Evolutionary conservation across 2,113 vertebrate species (phyloP), one percentile per base, ranked within the genome.

Genomic region (Lepisosteus osseus): DNA sequence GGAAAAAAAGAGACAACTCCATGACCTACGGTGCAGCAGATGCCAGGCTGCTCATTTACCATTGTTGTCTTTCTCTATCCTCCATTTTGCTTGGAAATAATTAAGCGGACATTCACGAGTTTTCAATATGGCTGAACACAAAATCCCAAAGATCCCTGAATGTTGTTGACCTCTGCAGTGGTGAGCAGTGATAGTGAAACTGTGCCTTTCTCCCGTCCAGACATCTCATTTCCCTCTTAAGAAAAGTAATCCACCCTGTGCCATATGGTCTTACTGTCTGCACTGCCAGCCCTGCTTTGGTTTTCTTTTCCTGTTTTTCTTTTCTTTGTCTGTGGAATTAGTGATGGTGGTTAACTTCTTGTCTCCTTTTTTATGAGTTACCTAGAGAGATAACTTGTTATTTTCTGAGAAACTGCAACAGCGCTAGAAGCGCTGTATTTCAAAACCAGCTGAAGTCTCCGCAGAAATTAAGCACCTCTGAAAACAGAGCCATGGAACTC

Each of bases 261-360:
- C 82, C 81, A 83, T 87, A 82, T 84, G 84, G 61, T 86, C 75
- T 69, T 68, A 78, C 68, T 78, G 78, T 80, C 79, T 70, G 3
- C 13, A 57, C 68, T 82, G 80, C 82, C 82, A 85, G 77, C 55
- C 69, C 45, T 61, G 56, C 70, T 73, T 14, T 67, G 17, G 55
- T 51, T 64, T 14, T 68, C 70, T 44, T 17, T 54, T 54, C 41
- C 40, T 55, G 14, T 57, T 29, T 67, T 42, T 69, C 65, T 72
- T 73, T 55, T 4, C 71, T 70, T 40, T 68, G 76, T 56, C 9
- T 80, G 75, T 74, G 82, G 78, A 74, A 63, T 72, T 71, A 14
- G 29, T 29, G 71, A 29, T 65, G 73, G 72, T 66, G 9, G 47
- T 51, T 51, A 51, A 9, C 47, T 9, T 51, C 3, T 11, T 65